Conservation (phyloP, 2,888 invertebrate genomes). For the Fragum fragum region DNA sequence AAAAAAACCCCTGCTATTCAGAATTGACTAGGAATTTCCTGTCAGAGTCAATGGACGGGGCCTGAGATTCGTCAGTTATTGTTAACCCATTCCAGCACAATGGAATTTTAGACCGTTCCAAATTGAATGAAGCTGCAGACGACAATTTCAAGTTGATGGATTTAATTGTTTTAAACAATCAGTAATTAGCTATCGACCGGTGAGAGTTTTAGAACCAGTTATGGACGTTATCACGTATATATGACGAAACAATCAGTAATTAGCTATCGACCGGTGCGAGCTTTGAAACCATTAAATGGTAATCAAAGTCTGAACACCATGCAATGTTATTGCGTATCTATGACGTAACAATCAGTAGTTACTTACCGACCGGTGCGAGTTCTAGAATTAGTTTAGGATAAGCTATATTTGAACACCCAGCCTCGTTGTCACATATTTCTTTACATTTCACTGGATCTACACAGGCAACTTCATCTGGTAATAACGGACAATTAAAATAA, state of each 20-base stretch:
- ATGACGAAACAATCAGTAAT: no score
- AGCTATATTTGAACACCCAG: constrained; percentile 82
- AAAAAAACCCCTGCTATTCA: no score
- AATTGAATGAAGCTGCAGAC: no score
- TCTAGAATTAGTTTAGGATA: constrained; percentile 81
- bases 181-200: background rate
- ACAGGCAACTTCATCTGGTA: constrained; percentile 80
- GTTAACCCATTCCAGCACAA: no score
- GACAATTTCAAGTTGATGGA: no score
- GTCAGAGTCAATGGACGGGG: no score
- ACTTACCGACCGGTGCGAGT: constrained; percentile 82
- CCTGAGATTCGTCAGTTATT: no score
- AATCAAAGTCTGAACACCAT: background rate
- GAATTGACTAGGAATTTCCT: no score
- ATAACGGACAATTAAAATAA: background rate
- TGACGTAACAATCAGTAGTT: no score
- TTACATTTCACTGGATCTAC: constrained; percentile 71
- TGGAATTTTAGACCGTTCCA: no score
- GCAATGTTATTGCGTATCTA: no score
- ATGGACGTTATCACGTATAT: background rate
- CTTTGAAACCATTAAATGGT: background rate
- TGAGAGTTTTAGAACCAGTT: background rate
- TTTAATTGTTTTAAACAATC: no score
- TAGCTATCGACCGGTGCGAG: background rate
- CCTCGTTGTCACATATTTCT: constrained; percentile 75